Evolutionary conservation across 2,888 invertebrate genomes (phyloP).

Genomic region (Meiosimyza decipiens): DNA sequence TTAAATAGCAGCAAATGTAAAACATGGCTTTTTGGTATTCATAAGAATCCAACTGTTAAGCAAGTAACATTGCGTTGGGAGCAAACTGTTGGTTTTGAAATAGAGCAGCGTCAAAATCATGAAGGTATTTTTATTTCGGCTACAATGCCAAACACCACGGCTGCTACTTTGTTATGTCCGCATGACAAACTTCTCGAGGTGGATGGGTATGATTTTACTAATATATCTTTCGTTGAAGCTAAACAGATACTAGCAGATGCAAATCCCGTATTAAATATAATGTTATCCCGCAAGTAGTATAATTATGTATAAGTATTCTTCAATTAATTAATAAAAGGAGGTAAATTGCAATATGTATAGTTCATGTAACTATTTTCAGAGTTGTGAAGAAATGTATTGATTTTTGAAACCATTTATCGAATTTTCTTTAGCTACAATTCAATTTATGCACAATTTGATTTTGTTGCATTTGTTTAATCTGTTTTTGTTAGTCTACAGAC

Average conservation of each 20-base stretch:
- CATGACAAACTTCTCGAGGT: constrained; percentile 64
- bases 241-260: constrained; percentile 57
- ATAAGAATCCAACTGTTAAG: constrained; percentile 65
- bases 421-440: no score
- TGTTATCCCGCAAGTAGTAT: constrained; percentile 62
- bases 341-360: no score
- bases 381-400: no score
- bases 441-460: no score
- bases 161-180: constrained; percentile 53
- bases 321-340: no score
- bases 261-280: constrained; percentile 61
- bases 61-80: constrained; percentile 62
- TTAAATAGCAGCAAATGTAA: constrained; percentile 46
- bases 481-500: no score
- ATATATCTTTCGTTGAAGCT: constrained; percentile 59
- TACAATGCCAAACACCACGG: constrained; percentile 57
- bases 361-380: no score
- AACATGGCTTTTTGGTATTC: constrained; percentile 64
- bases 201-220: constrained; percentile 64
- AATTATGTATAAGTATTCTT: no score
- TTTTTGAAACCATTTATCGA: no score
- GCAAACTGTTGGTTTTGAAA: constrained; percentile 58
- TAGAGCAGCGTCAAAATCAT: constrained; percentile 57
- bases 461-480: no score
- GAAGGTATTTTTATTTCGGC: constrained; percentile 62